These are phyloP conservation scores for Istiophorus platypterus DNA, from an alignment of 2,113 vertebrate species.

Conservation along the genomic window DNA sequence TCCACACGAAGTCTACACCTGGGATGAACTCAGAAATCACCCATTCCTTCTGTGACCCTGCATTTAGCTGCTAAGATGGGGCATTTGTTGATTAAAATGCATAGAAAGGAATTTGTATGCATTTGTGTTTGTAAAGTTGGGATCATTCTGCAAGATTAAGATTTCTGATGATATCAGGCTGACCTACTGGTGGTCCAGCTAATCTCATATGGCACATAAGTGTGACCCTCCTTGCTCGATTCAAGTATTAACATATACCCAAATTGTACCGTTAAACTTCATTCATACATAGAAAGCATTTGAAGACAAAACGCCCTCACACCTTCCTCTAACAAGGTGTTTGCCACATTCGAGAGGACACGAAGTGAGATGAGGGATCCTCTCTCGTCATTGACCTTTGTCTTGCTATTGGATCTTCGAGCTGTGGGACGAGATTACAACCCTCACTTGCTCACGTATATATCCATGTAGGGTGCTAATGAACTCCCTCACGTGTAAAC, in stretches of 20 bases:
- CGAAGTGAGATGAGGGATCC: background rate
- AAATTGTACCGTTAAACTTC: background rate
- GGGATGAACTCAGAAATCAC: background rate
- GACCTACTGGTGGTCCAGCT: background rate
- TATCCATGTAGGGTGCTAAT: conserved; percentile 8
- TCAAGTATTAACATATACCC: background rate
- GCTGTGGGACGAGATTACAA: background rate
- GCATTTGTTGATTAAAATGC: background rate
- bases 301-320: background rate
- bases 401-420: conserved; percentile 21
- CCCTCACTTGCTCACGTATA: conserved; percentile 18
- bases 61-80: background rate
- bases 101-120: background rate
- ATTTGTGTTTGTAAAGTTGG: conserved; percentile 11
- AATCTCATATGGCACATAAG: background rate
- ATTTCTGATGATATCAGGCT: background rate
- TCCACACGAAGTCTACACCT: background rate
- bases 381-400: background rate
- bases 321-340: background rate
- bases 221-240: background rate
- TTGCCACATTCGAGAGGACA: background rate
- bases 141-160: background rate
- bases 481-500: background rate
- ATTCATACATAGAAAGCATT: background rate
- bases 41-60: background rate